Base-by-base conservation (phyloP, 2,888 invertebrate species). In the Cremastinae sp. region DNA sequence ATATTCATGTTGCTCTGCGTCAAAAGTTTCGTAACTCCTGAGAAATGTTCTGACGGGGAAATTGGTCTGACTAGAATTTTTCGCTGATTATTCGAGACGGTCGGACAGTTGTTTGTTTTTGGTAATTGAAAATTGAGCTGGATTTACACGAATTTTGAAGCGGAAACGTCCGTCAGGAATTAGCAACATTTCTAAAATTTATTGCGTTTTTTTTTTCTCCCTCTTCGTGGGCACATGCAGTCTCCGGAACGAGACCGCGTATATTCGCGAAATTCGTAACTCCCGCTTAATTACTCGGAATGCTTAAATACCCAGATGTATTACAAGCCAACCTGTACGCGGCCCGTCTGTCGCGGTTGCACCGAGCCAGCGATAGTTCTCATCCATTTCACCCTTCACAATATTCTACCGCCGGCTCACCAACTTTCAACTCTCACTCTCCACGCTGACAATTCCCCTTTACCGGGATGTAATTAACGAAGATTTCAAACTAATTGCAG, bases 271-370 rank as follows among this genome's bases (percentile, higher is more conserved):
- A 65, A 65, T 65, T 73, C 68, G 70, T 65, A 73, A 64, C 69
- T 69, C 59, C 73, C 35, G 81, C 78, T 83, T 85, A 85, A 86
- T 86, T 84, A 86, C 81, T 80, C 82, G 82, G 82, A 83, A 84
- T 82, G 81, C 81, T 82, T 81, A 84, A 86, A 85, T 84, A 85
- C 80, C 82, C 81, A 80, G 81, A 82, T 85, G 81, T 81, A 82
- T 85, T 83, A 83, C 82, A 80, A 78, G 80, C 80, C 69, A 80
- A 76, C 79, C 81, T 28, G 5, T 28, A 28, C 28, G 28, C 28
- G 68, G 59, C 65, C 69, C 49, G 55, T 53, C 64, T 53, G 72
- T 68, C 68, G 75, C 41, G 68, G 72, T 75, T 68, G 28, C 61
- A 39, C 14, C 28, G 28, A 43, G 53, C 37, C 68, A 49, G 56